Base-by-base conservation (phyloP, 2,888 invertebrate genomes). In the Drosophila hamatofila region DNA sequence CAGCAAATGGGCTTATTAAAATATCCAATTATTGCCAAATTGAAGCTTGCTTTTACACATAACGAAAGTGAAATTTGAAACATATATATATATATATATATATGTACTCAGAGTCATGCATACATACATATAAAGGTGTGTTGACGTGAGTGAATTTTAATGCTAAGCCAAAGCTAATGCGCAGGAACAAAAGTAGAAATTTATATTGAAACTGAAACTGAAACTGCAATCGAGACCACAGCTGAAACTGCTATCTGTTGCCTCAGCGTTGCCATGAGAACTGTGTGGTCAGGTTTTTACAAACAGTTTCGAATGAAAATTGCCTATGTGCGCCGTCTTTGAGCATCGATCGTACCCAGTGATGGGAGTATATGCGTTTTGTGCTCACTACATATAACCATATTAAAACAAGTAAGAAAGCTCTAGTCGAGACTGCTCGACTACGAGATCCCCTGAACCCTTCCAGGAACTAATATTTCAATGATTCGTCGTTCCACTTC, bases 21-120 rank as follows among this genome's bases (percentile, higher is more conserved):
- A 75, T 82, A 79, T 64, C 77, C 88, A 83, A 83, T 88, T 88
- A 88, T 83, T 82, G 86, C 86, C 80, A 88, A 88, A 88, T 88
- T 88, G 83, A 80, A 82, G 85, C 66, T 54, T 68, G 54, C 72
- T 65, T 64, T 64, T 63, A 73, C 68, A 21, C 66, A 76, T 70
- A 84, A 83, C 77, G 89, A 85, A 85, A 85, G 84, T 85, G 84
- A 85, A 85, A 85, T 88, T 79, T 69, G 88, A 75, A 70, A 72
- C 65, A 39, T 21, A 21, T 12, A 42, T 42, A 6, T 21, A 12
- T 2, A 6, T 21, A 12, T 6, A 12, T 21, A 12, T 12, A 5
- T 42, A 12, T 3, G 12, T 11, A 12, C 4, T 9, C 33, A 33
- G 33, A 33, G 33, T 5, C 21, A 12, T 12, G 2, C 12, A 42